Evolutionary conservation across 2,888 invertebrate species (phyloP), one percentile per base, ranked within the genome.

Genomic region (Habrosyne pyritoides): DNA sequence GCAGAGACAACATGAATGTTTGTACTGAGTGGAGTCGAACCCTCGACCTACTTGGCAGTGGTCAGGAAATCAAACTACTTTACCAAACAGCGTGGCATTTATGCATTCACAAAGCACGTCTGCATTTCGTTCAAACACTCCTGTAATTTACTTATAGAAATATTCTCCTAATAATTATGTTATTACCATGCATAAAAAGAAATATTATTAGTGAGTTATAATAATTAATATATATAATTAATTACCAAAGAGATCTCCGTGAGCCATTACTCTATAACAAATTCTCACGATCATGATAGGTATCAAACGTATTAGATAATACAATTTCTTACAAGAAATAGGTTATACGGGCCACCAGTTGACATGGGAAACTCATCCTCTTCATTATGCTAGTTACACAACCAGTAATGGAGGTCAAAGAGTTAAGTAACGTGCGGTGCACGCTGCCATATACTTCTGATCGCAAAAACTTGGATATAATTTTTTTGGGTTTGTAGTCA

Each of bases 331-430:
- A 33, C 28, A 55, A 52, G 28, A 57, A 22, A 57, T 52, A 52
- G 28, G 18, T 49, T 22, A 53, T 48, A 55, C 18, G 22, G 49
- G 56, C 56, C 63, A 62, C 63, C 65, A n/a, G 69, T 75, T 77
- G 76, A 78, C 74, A 79, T 81, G 80, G 73, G 78, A 81, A 62
- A 73, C 65, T 61, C 60, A 69, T 72, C 70, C 54, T 64, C 58
- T 66, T 62, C 64, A 67, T 75, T 73, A 70, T 73, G 73, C 71
- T 54, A 55, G 63, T 82, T 79, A 65, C 71, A 65, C 67, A 83
- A 84, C 60, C 58, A 58, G 63, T 60, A 64, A 86, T 81, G 71
- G 82, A 82, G 86, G 84, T 86, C 84, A 83, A 76, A 77, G 74
- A 73, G 69, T 75, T 8, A 75, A 61, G 78, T 84, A 83, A 82